Evolutionary conservation across 2,797 vertebrate genomes (phyloP).

Genomic region (Gastrophryne carolinensis): DNA sequence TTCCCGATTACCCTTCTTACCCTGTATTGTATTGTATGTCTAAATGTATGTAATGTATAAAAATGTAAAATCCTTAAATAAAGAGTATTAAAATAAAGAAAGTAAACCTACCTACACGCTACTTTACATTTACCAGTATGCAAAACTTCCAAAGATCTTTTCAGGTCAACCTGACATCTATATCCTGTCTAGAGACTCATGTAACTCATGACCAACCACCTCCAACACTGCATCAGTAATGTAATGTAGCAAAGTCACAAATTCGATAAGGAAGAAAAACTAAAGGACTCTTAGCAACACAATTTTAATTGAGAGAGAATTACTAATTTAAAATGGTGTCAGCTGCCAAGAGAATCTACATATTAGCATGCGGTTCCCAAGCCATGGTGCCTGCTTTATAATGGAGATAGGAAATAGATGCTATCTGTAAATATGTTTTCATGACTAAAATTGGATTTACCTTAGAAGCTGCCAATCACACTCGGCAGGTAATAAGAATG

Average conservation of each 20-base stretch:
- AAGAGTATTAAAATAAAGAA: too few relatives aligned
- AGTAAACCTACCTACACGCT: too few relatives aligned
- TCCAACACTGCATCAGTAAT: not conserved
- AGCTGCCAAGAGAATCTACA: constrained; percentile 27
- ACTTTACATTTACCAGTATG: too few relatives aligned
- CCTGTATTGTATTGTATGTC: too few relatives aligned
- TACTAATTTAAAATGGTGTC: constrained; percentile 21
- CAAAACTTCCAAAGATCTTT: too few relatives aligned
- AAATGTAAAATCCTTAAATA: too few relatives aligned
- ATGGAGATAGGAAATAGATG: constrained; percentile 7
- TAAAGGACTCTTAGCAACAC: constrained; percentile 1
- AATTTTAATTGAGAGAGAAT: constrained; percentile 27
- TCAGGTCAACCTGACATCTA: not conserved
- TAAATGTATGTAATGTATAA: too few relatives aligned
- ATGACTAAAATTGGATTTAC: constrained; percentile 24
- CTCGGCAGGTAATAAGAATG: constrained; percentile 19
- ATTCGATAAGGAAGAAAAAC: not conserved
- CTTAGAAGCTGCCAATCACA: constrained; percentile 20
- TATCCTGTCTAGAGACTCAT: not conserved
- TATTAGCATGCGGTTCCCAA: not conserved
- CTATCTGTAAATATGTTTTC: constrained; percentile 20
- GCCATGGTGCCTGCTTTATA: constrained; percentile 6
- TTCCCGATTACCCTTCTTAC: too few relatives aligned
- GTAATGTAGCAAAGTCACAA: constrained; percentile 14
- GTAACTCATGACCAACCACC: not conserved